Evolutionary conservation across 1,140 invertebrate species (phyloP).

Genomic region (Aphidius ervi): DNA sequence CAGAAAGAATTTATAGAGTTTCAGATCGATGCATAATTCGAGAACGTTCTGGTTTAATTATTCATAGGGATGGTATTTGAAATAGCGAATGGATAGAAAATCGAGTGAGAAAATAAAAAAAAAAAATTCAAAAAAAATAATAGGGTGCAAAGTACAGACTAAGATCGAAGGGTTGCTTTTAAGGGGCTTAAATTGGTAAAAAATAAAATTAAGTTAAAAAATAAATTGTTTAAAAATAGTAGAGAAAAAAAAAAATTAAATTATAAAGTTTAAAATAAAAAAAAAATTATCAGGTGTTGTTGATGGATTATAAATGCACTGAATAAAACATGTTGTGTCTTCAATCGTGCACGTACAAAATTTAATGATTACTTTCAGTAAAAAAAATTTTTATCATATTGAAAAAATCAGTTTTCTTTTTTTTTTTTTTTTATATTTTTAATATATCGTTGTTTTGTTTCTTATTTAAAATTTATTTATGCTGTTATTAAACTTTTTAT

Average conservation of each 20-base stretch:
- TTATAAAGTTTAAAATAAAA: not conserved
- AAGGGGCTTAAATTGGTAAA: not conserved
- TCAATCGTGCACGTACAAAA: constrained; percentile 9
- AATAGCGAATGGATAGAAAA: constrained; percentile 2
- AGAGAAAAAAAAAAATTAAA: not conserved
- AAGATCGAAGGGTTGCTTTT: not conserved
- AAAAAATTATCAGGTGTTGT: constrained; percentile 15
- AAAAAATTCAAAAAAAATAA: not conserved
- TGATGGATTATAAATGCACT: constrained; percentile 11
- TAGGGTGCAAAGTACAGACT: not conserved
- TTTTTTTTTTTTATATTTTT: not conserved
- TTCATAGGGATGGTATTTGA: constrained; percentile 18
- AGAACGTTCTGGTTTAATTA: constrained; percentile 18
- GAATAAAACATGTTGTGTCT: constrained; percentile 18
- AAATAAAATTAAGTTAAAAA: not conserved
- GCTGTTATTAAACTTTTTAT: too few relatives aligned
- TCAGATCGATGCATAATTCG: constrained; percentile 20
- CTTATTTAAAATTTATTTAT: too few relatives aligned
- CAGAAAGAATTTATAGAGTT: too few relatives aligned
- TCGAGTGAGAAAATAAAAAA: not conserved
- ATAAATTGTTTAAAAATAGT: not conserved
- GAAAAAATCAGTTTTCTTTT: not conserved
- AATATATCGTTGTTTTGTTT: not conserved
- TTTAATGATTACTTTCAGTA: constrained; percentile 10
- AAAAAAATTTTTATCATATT: not conserved